Evolutionary conservation across 2,113 vertebrate species (phyloP).

Genomic region (Electrona antarctica): DNA sequence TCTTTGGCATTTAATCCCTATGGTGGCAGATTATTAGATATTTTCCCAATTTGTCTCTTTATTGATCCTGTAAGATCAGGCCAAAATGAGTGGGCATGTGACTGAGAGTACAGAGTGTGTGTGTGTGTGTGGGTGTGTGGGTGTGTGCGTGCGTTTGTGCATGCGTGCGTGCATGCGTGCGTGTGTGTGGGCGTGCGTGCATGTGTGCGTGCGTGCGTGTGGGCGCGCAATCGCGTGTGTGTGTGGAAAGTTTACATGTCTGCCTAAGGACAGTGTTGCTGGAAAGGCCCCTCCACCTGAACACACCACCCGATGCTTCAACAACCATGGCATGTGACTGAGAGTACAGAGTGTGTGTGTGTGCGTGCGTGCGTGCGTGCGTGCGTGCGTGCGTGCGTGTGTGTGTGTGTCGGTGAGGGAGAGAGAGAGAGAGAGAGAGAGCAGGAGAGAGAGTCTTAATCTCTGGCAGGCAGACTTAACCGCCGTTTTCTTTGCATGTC

Average conservation of each 20-base stretch:
- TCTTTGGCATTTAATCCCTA: conserved; percentile 17
- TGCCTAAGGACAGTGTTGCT: too few species aligned
- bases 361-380: conserved; percentile 1
- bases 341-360: not conserved
- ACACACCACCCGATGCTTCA: too few species aligned
- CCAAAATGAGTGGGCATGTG: not conserved
- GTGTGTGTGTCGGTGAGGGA: not conserved
- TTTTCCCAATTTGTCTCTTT: conserved; percentile 45
- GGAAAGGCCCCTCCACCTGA: too few species aligned
- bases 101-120: not conserved
- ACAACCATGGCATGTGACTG: too few species aligned
- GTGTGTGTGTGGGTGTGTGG: too few species aligned
- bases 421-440: not conserved
- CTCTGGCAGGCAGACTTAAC: conserved; percentile 69
- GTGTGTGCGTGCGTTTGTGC: too few species aligned
- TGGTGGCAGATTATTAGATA: conserved; percentile 22
- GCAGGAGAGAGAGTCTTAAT: conserved; percentile 62
- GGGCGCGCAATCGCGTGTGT: too few species aligned
- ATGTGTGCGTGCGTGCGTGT: conserved; percentile 16
- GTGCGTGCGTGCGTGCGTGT: not conserved
- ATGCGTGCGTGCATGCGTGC: not conserved
- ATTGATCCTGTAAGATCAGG: conserved; percentile 30
- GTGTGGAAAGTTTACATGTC: too few species aligned
- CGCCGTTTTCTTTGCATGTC: conserved; percentile 48
- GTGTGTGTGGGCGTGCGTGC: not conserved